Percentiles rank a stretch among this genome's conserved stretches.
These are phyloP conservation scores for Chanos chanos DNA, from an alignment of 2,797 vertebrate species.

Conservation along the genomic window DNA sequence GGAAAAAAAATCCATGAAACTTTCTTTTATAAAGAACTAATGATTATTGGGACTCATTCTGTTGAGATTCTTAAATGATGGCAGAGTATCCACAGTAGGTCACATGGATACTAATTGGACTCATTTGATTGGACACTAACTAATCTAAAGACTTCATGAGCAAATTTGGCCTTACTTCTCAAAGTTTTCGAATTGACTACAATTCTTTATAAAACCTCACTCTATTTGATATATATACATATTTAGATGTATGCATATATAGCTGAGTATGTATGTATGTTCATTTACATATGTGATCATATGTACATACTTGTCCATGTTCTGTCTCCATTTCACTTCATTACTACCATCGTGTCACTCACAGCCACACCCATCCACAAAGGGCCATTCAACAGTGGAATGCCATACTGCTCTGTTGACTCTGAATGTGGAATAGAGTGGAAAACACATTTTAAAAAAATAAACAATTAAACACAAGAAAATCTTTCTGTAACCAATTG, in stretches of 20 bases:
- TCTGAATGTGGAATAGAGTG: conserved; percentile 75
- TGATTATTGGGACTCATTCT: conserved; percentile 54
- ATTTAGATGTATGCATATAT: conserved; percentile 66
- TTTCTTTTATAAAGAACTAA: conserved; percentile 75
- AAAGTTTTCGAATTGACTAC: conserved; percentile 36
- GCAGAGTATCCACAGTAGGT: conserved; percentile 2
- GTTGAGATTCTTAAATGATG: conserved; percentile 45
- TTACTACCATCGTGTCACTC: conserved; percentile 48
- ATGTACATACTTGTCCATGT: conserved; percentile 64
- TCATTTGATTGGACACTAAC: conserved; percentile 42
- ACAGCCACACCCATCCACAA: conserved; percentile 52
- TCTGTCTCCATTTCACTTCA: conserved; percentile 55
- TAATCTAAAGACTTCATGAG: conserved; percentile 56
- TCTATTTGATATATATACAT: conserved; percentile 78
- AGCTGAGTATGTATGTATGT: conserved; percentile 64
- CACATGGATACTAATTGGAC: conserved; percentile 19
- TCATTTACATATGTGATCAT: conserved; percentile 43
- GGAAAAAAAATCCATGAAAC: conserved; percentile 59
- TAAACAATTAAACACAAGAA: conserved; percentile 23
- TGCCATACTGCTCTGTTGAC: conserved; percentile 66
- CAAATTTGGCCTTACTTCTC: background rate
- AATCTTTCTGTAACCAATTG: conserved; percentile 34
- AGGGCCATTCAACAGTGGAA: conserved; percentile 64
- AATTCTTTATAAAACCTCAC: conserved; percentile 77
- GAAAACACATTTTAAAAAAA: conserved; percentile 47